Evolutionary conservation across 1,140 invertebrate genomes (phyloP).

Genomic region (Antheraea pernyi): DNA sequence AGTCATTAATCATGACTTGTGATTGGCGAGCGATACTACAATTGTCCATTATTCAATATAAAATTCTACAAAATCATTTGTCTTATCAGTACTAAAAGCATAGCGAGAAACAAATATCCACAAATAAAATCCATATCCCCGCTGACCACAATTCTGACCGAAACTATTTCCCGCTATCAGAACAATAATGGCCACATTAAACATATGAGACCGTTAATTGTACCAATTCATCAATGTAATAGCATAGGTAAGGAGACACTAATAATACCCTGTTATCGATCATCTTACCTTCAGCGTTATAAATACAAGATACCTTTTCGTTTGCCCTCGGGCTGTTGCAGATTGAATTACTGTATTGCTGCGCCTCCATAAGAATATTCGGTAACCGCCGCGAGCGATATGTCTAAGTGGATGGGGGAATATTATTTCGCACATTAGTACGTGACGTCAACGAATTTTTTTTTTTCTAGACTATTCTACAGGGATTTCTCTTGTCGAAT

Average conservation of each 20-base stretch:
- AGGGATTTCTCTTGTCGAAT: constrained; percentile 10
- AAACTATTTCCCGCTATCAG: background rate
- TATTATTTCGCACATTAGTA: constrained; percentile 19
- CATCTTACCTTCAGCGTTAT: background rate
- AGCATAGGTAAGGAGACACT: background rate
- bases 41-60: no score
- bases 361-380: constrained; percentile 6
- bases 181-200: background rate
- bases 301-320: background rate
- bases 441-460: constrained; percentile 18
- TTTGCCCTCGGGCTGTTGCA: background rate
- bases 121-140: background rate
- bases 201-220: background rate
- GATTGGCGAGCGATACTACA: no score
- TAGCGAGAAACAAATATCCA: no score
- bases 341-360: constrained; percentile 23
- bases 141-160: background rate
- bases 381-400: constrained; percentile 1
- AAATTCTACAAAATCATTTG: no score
- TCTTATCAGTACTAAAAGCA: no score
- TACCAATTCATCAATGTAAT: background rate
- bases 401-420: constrained; percentile 5
- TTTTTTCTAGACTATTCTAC: constrained; percentile 11
- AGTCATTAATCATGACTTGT: no score
- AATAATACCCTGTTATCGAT: constrained; percentile 1